Evolutionary conservation across 1,140 invertebrate species (phyloP).

Genomic region (Samia ricini): DNA sequence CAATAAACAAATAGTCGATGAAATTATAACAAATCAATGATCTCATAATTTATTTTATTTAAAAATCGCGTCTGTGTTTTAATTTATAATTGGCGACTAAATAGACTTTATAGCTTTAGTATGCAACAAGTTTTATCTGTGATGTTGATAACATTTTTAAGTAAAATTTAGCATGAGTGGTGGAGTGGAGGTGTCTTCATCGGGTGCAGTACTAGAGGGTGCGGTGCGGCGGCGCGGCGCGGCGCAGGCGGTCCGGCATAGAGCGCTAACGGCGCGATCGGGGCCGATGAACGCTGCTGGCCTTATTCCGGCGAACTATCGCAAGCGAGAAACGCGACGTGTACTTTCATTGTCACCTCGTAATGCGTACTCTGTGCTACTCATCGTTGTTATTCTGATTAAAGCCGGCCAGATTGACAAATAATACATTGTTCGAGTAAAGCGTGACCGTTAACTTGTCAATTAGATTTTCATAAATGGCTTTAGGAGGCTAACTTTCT

Average conservation of each 20-base stretch:
- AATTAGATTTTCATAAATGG: not conserved
- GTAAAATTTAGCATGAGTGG: not conserved
- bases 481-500: not conserved
- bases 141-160: too few species aligned
- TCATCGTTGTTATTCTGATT: constrained; percentile 4
- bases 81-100: too few species aligned
- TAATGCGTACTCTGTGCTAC: constrained; percentile 10
- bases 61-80: too few species aligned
- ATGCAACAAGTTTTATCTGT: too few species aligned
- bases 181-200: not conserved
- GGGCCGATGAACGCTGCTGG: constrained; percentile 71
- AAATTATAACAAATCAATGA: too few species aligned
- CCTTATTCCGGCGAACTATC: constrained; percentile 71
- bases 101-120: too few species aligned
- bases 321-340: constrained; percentile 67
- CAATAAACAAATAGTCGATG: too few species aligned
- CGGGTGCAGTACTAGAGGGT: too few species aligned
- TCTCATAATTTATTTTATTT: too few species aligned
- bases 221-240: not conserved
- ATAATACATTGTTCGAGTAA: not conserved
- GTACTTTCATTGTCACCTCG: constrained; percentile 73
- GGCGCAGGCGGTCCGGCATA: constrained; percentile 4
- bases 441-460: not conserved
- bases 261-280: constrained; percentile 59
- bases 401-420: constrained; percentile 6